Evolutionary conservation across 2,113 vertebrate species (phyloP).

Genomic region (Centropus unirufus): DNA sequence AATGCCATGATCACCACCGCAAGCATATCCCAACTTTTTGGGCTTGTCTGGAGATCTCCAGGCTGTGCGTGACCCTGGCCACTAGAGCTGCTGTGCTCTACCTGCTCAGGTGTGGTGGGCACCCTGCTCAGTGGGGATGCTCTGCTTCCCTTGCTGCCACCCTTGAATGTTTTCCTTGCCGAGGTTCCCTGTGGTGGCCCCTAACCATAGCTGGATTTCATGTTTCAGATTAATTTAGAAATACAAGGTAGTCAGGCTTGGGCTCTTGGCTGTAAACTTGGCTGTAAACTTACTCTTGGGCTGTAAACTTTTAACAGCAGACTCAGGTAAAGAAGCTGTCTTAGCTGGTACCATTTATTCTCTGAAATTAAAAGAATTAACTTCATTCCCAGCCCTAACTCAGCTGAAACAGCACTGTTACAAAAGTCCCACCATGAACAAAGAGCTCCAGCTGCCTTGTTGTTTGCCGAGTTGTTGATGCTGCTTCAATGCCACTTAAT

Average conservation of each 20-base stretch:
- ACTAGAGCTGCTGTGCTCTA: background rate
- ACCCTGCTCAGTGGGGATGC: background rate
- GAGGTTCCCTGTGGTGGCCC: background rate
- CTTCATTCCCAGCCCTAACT: background rate
- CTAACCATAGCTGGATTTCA: background rate
- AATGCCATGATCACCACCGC: background rate
- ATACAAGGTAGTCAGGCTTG: background rate
- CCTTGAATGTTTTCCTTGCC: background rate
- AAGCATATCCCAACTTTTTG: background rate
- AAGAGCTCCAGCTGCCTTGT: background rate
- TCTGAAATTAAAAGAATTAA: background rate
- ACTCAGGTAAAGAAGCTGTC: background rate
- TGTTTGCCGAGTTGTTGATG: background rate
- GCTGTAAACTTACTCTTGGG: background rate
- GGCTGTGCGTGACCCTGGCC: background rate
- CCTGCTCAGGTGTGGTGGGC: background rate
- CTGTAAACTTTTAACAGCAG: background rate
- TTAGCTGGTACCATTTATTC: background rate
- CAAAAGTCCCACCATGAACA: background rate
- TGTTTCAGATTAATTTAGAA: background rate
- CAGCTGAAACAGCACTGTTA: background rate
- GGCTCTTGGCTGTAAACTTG: too few relatives aligned
- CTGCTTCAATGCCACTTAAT: background rate
- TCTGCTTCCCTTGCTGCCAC: background rate
- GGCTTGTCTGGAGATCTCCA: background rate